These are phyloP conservation scores for Syrphus vitripennis DNA, from an alignment of 2,888 invertebrate genomes.

Conservation along the genomic window DNA sequence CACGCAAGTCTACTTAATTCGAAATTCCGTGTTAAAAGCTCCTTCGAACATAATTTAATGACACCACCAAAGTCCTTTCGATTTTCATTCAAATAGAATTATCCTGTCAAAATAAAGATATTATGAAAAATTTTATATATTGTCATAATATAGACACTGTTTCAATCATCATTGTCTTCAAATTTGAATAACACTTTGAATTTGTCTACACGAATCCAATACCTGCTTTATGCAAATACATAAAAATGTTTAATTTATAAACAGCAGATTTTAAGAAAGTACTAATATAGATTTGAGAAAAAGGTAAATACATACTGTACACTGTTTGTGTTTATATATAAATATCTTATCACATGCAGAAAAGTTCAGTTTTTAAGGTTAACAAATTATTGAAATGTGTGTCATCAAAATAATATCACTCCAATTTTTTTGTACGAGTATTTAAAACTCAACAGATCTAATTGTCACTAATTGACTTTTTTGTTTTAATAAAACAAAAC, in stretches of 20 bases:
- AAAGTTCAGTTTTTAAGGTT: neutral
- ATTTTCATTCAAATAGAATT: neutral
- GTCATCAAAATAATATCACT: neutral
- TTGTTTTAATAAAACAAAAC: neutral
- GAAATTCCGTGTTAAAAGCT: neutral
- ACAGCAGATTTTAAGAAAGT: neutral
- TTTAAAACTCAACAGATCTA: neutral
- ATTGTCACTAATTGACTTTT: neutral
- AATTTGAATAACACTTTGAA: no score
- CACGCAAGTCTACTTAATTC: neutral
- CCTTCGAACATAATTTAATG: neutral
- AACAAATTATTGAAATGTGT: neutral
- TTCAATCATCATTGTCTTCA: no score
- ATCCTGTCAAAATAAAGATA: neutral
- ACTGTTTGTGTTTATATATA: neutral
- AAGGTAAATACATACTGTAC: neutral
- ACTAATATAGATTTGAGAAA: neutral
- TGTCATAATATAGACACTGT: no score
- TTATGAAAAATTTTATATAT: neutral
- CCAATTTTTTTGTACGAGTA: neutral
- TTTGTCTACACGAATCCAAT: no score
- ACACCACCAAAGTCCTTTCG: neutral
- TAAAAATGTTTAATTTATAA: neutral
- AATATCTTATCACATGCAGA: neutral
- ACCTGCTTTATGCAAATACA: neutral